Evolutionary conservation across 2,113 vertebrate species (phyloP).

Genomic region (Cyprinodon brontotheroides): DNA sequence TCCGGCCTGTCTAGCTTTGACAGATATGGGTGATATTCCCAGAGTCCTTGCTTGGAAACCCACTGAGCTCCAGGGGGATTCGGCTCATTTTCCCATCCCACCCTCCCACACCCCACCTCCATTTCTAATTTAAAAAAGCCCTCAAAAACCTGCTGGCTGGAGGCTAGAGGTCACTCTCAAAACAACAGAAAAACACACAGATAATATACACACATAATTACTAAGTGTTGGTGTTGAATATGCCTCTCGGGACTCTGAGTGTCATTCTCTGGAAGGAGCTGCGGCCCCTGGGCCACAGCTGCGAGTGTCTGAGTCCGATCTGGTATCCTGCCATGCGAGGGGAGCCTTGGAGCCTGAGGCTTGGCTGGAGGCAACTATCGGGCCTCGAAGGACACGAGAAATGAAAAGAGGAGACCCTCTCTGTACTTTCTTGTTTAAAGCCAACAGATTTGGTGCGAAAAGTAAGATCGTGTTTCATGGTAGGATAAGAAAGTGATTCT

Average conservation of each 20-base stretch:
- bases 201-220: conserved; percentile 60
- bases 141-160: conserved; percentile 59
- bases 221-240: conserved; percentile 63
- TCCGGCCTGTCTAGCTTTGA: conserved; percentile 55
- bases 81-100: conserved; percentile 28
- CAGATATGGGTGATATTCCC: conserved; percentile 67
- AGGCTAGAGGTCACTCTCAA: conserved; percentile 57
- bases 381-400: conserved; percentile 66
- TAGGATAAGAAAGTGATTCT: conserved; percentile 6
- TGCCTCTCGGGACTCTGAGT: conserved; percentile 62
- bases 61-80: conserved; percentile 47
- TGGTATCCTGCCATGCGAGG: conserved; percentile 66
- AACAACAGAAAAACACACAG: conserved; percentile 49
- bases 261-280: conserved; percentile 53
- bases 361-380: conserved; percentile 61
- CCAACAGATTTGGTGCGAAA: conserved; percentile 21
- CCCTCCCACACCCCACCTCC: neutral
- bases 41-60: conserved; percentile 63
- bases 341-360: conserved; percentile 64
- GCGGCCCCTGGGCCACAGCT: conserved; percentile 67
- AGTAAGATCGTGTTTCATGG: neutral
- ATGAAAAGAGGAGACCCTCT: conserved; percentile 39
- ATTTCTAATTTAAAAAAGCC: conserved; percentile 63
- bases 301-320: conserved; percentile 70
- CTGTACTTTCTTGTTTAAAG: conserved; percentile 3